Evolutionary conservation across 2,113 vertebrate genomes (phyloP).

Genomic region (Ptychochromis oligacanthus): DNA sequence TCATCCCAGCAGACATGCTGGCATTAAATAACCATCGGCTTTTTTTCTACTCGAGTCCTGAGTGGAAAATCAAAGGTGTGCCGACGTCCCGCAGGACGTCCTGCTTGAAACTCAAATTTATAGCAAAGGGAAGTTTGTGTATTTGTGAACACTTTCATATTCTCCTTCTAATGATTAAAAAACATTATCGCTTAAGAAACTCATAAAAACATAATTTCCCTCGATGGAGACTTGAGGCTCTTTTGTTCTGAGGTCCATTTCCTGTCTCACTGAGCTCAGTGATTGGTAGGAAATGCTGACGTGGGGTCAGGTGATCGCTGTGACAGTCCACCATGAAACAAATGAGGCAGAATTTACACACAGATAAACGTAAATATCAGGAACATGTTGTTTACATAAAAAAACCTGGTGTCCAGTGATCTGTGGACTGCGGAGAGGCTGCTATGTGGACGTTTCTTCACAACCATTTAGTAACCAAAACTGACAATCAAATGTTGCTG

Average conservation of each 20-base stretch:
- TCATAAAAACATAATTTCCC: neutral
- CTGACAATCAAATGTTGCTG: neutral
- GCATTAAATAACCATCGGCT: neutral
- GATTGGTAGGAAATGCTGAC: too few relatives aligned
- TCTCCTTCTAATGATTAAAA: neutral
- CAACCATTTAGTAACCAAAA: neutral
- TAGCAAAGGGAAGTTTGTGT: neutral
- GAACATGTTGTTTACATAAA: neutral
- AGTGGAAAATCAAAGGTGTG: neutral
- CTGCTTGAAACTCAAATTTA: neutral
- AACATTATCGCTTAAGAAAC: neutral
- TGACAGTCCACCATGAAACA: neutral
- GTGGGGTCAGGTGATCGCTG: neutral
- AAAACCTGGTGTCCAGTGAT: neutral
- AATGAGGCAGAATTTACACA: too few relatives aligned
- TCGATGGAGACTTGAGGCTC: neutral
- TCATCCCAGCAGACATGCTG: neutral
- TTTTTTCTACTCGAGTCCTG: neutral
- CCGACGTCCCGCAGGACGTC: too few relatives aligned
- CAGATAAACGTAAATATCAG: too few relatives aligned
- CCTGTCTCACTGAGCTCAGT: neutral
- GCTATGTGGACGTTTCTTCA: neutral
- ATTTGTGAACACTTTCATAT: neutral
- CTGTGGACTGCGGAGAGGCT: neutral
- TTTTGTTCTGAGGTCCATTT: neutral